A percentile compares a stretch with the other conserved stretches of the same genome.
These are phyloP conservation scores for Romanogobio albipinnatus DNA, from an alignment of 2,113 vertebrate genomes.

Conservation along the genomic window DNA sequence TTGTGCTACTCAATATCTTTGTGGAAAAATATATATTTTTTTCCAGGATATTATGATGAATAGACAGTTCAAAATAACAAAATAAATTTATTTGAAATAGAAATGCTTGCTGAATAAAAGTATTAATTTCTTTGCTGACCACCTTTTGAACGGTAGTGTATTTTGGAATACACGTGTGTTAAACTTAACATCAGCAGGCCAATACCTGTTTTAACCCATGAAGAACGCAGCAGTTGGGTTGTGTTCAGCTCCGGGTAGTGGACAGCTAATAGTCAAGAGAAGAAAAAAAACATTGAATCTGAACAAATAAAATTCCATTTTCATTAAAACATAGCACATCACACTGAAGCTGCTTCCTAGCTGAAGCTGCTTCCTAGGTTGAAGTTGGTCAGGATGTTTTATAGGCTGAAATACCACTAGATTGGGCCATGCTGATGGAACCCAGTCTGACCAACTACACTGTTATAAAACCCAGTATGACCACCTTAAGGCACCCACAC, in stretches of 20 bases:
- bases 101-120: neutral
- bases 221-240: constrained; percentile 88
- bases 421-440: neutral
- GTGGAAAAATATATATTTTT: neutral
- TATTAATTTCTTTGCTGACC: neutral
- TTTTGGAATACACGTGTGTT: neutral
- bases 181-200: neutral
- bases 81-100: neutral
- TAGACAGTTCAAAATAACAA: too few species aligned
- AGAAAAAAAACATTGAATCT: neutral
- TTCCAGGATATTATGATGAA: neutral
- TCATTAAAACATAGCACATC: neutral
- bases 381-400: neutral
- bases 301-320: neutral
- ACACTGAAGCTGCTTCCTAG: neutral
- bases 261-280: constrained; percentile 78
- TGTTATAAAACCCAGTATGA: neutral
- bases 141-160: neutral
- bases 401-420: neutral
- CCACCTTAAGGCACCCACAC: neutral
- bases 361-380: neutral
- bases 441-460: neutral
- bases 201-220: constrained; percentile 95
- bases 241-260: constrained; percentile 93
- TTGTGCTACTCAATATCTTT: neutral